phyloP scores from a whole-genome alignment of 2,888 invertebrate species.

The Clepsis dumicolana region DNA sequence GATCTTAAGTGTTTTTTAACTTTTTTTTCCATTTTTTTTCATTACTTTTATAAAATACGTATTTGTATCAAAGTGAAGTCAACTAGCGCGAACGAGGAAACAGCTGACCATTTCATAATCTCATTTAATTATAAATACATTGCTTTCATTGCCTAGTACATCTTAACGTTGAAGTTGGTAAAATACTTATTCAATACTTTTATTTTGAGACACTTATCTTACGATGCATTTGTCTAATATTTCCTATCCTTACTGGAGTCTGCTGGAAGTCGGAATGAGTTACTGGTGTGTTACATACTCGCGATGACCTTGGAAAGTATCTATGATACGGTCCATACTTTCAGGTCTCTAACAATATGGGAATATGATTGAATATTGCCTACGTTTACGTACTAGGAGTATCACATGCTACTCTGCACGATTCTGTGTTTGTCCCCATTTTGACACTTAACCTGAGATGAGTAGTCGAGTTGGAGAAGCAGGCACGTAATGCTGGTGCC shows the following conservation, averaged over 20 bases:
- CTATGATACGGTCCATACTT: conserved; percentile 45
- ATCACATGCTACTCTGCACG: conserved; percentile 82
- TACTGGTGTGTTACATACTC: conserved; percentile 47
- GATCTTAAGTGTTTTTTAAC: conserved; percentile 79
- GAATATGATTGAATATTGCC: conserved; percentile 63
- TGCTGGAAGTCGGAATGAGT: conserved; percentile 74
- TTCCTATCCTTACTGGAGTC: conserved; percentile 74
- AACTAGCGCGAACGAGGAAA: conserved; percentile 78
- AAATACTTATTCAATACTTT: conserved; percentile 85
- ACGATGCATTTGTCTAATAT: conserved; percentile 82
- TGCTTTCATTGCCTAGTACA: conserved; percentile 81
- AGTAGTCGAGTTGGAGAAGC: conserved; percentile 17
- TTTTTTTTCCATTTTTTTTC: conserved; percentile 67
- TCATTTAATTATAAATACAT: conserved; percentile 82
- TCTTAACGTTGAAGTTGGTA: conserved; percentile 80
- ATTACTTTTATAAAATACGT: conserved; percentile 83
- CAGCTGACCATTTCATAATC: conserved; percentile 74
- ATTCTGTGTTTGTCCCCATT: conserved; percentile 71
- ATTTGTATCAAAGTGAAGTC: conserved; percentile 84
- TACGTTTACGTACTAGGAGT: conserved; percentile 76
- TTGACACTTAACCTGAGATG: conserved; percentile 50
- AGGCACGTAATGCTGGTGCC: not conserved
- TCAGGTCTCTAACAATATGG: conserved; percentile 57
- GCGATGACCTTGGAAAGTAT: conserved; percentile 53
- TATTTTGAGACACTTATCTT: conserved; percentile 80